phyloP scores from a whole-genome alignment of 23 tunicate species.

The Oikopleura dioica region DNA sequence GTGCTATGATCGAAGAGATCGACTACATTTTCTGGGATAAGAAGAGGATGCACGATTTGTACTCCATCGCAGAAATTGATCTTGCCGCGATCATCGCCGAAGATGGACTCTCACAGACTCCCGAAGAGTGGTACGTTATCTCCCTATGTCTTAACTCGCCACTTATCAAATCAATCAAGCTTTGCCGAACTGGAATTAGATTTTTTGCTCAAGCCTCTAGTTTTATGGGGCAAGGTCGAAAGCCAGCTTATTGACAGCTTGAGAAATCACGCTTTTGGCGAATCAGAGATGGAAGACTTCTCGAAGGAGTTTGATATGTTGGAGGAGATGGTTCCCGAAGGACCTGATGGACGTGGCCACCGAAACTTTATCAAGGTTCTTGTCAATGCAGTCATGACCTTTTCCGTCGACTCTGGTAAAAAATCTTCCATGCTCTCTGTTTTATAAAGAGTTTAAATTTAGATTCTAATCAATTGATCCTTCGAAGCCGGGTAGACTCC shows the following conservation, averaged over 20 bases:
- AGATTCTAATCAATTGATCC: too few species aligned
- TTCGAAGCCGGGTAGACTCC: not conserved
- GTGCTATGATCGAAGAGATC: not conserved
- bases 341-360: not conserved
- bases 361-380: not conserved
- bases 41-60: not conserved
- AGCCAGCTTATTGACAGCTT: not conserved
- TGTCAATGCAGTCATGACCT: not conserved
- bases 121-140: not conserved
- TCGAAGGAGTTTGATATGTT: not conserved
- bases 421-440: not conserved
- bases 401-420: not conserved
- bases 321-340: not conserved
- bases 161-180: too few species aligned
- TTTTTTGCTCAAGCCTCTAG: not conserved
- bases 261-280: not conserved
- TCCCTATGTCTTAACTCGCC: too few species aligned
- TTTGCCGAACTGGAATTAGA: too few species aligned
- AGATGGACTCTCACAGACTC: not conserved
- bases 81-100: not conserved
- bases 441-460: not conserved
- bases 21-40: not conserved
- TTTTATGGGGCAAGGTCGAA: not conserved
- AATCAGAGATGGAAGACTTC: not conserved
- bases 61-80: not conserved